Evolutionary conservation across 2,113 vertebrate species (phyloP).

Genomic region (Pseudopipra pipra): DNA sequence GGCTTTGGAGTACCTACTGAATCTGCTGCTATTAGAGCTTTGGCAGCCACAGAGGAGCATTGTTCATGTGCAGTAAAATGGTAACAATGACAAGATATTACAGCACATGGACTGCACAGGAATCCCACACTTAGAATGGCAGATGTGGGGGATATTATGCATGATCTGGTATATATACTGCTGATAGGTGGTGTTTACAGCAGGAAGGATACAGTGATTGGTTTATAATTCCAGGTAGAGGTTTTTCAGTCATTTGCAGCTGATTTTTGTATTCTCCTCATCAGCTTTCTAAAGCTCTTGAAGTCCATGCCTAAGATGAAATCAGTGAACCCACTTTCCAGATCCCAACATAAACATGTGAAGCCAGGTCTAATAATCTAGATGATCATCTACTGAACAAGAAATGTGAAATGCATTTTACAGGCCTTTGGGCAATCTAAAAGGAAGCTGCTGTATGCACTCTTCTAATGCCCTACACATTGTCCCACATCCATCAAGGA

Average conservation of each 20-base stretch:
- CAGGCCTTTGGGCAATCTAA: background rate
- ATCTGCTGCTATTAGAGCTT: background rate
- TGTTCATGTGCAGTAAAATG: background rate
- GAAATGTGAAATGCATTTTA: background rate
- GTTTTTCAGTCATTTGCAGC: background rate
- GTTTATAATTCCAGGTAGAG: background rate
- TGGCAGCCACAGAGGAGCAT: background rate
- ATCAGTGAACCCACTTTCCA: background rate
- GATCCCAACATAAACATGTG: background rate
- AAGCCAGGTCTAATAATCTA: background rate
- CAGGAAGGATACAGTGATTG: background rate
- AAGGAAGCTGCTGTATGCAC: background rate
- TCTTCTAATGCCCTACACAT: background rate
- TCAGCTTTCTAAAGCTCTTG: background rate
- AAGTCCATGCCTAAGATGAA: background rate
- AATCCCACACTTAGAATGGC: background rate
- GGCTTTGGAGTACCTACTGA: background rate
- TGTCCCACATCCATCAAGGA: background rate
- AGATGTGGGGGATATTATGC: background rate
- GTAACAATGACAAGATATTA: background rate
- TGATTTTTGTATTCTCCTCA: background rate
- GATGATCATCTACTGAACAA: background rate
- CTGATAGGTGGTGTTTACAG: background rate
- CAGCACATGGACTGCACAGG: background rate
- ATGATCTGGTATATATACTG: background rate